A percentile compares a stretch with the other conserved stretches of the same genome.
Conservation (phyloP, 1,140 invertebrate species). For the Zaprionus tsacasi region DNA sequence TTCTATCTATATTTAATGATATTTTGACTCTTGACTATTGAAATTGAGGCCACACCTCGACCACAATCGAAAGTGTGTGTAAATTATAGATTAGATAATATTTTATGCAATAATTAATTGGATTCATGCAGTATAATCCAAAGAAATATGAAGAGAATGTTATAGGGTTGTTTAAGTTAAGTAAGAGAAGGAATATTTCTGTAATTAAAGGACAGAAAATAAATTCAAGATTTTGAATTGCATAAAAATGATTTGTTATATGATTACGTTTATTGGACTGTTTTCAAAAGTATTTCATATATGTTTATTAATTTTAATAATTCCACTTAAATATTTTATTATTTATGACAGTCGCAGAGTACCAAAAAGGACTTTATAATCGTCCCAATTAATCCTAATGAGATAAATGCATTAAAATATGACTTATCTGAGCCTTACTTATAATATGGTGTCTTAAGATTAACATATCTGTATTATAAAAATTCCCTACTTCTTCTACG, state of each 20-base stretch:
- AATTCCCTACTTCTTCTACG: neutral
- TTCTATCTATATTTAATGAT: conserved; percentile 7
- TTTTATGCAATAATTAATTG: neutral
- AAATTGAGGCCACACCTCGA: neutral
- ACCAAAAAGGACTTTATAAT: neutral
- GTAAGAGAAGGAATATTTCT: no score
- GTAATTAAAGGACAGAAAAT: no score
- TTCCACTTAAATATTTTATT: neutral
- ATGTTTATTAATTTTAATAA: neutral
- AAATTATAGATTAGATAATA: conserved; percentile 4
- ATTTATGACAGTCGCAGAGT: neutral
- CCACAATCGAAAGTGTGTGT: conserved; percentile 5
- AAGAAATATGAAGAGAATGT: neutral
- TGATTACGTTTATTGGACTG: no score
- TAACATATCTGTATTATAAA: neutral
- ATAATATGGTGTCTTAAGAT: neutral
- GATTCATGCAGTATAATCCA: neutral
- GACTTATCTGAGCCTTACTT: neutral
- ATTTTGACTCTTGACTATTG: neutral
- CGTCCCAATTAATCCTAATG: neutral
- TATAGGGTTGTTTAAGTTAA: neutral
- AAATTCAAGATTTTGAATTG: no score
- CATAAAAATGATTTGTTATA: no score
- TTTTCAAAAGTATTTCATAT: no score
- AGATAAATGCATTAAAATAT: neutral